Percentiles rank a stretch among this genome's conserved stretches.
Evolutionary conservation across 1,140 invertebrate genomes (phyloP).

Genomic region (Zaprionus tsacasi): DNA sequence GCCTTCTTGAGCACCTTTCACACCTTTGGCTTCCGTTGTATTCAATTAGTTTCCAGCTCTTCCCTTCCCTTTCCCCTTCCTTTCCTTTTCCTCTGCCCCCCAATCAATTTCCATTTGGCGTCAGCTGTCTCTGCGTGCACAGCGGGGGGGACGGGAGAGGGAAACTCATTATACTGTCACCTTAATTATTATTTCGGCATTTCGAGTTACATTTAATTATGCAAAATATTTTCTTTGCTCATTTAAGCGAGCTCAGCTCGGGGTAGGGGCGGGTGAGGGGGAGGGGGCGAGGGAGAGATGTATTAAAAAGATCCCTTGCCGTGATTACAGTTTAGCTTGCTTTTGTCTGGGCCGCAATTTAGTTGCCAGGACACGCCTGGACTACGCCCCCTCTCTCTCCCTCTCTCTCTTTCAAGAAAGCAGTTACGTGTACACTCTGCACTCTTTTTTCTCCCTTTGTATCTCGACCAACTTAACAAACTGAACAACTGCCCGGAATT

Average conservation of each 20-base stretch:
- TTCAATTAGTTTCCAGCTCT: slow-evolving; percentile 33
- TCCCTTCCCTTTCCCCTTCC: slow-evolving; percentile 7
- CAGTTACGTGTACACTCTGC: slow-evolving; percentile 1
- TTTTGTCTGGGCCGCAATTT: slow-evolving; percentile 14
- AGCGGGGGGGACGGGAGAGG: background rate
- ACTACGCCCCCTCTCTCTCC: background rate
- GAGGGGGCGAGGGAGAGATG: too few relatives aligned
- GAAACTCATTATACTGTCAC: slow-evolving; percentile 65
- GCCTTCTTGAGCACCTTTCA: background rate
- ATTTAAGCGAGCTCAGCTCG: slow-evolving; percentile 15
- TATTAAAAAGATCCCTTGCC: slow-evolving; percentile 21
- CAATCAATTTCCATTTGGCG: slow-evolving; percentile 41
- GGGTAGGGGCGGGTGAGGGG: background rate
- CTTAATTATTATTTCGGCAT: slow-evolving; percentile 77
- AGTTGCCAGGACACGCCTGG: slow-evolving; percentile 35
- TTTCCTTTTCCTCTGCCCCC: slow-evolving; percentile 8
- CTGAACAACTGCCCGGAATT: slow-evolving; percentile 41
- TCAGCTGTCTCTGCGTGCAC: slow-evolving; percentile 3
- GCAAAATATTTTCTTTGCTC: slow-evolving; percentile 55
- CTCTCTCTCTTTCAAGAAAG: background rate
- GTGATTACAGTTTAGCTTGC: slow-evolving; percentile 40
- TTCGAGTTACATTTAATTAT: slow-evolving; percentile 70
- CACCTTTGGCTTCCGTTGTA: slow-evolving; percentile 18
- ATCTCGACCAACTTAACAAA: slow-evolving; percentile 35
- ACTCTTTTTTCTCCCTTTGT: slow-evolving; percentile 26